Conservation (phyloP, 2,797 vertebrate species). For the Phataginus tetradactyla region DNA sequence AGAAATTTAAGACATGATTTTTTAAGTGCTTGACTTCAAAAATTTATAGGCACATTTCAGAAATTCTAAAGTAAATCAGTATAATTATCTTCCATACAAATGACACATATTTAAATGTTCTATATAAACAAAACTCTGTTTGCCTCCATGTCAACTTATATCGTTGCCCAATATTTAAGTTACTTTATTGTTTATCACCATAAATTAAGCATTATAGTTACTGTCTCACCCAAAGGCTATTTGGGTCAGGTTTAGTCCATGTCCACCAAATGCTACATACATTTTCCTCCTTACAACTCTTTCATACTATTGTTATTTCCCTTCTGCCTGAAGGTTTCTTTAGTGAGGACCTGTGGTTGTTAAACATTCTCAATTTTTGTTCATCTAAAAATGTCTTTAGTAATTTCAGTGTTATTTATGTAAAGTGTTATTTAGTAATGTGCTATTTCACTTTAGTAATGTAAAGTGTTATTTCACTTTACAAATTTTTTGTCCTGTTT, state of each 20-base stretch:
- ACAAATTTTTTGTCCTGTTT: not conserved
- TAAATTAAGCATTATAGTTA: not conserved
- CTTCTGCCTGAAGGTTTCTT: not conserved
- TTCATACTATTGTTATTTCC: not conserved
- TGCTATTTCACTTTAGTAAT: no score
- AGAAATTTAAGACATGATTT: not conserved
- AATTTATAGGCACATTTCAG: not conserved
- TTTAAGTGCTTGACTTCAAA: not conserved
- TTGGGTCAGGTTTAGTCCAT: not conserved
- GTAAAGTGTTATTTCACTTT: not conserved
- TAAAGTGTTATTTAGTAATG: no score
- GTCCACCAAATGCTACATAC: not conserved
- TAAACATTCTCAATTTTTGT: not conserved
- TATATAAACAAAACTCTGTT: not conserved
- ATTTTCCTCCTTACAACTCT: not conserved
- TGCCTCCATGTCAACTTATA: not conserved
- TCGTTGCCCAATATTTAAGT: not conserved
- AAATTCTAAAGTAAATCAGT: not conserved
- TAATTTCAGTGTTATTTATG: no score
- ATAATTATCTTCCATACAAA: not conserved
- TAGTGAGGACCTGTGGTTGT: not conserved
- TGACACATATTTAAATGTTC: not conserved
- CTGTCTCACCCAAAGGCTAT: not conserved
- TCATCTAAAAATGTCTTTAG: not conserved
- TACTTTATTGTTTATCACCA: not conserved